These are phyloP conservation scores for Orchesellides sinensis DNA, from an alignment of 2,888 invertebrate genomes.

Conservation along the genomic window DNA sequence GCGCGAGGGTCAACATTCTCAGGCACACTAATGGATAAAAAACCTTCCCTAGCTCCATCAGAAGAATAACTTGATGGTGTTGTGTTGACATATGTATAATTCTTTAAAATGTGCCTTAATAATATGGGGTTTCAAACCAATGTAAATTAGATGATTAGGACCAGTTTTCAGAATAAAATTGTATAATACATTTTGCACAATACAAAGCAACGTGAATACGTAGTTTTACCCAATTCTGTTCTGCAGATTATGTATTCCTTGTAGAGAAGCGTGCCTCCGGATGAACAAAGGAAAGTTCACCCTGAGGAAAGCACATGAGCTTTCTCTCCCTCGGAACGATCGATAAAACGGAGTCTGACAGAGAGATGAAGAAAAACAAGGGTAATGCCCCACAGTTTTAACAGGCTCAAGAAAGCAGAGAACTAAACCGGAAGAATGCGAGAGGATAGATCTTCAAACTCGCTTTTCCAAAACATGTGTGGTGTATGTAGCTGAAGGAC, in stretches of 20 bases:
- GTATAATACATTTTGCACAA: background rate
- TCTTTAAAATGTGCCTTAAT: background rate
- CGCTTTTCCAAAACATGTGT: background rate
- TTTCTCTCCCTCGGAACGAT: conserved; percentile 3
- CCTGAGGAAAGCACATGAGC: background rate
- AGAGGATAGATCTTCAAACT: background rate
- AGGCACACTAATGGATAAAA: background rate
- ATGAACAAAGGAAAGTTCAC: background rate
- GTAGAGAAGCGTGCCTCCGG: no score
- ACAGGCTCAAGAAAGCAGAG: no score
- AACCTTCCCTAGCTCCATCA: background rate
- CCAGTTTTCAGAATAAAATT: background rate
- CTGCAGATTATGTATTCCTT: no score
- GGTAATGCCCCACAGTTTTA: no score
- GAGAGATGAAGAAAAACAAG: conserved; percentile 16
- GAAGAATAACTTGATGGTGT: background rate
- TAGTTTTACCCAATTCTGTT: background rate
- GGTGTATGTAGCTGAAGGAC: no score
- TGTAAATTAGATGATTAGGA: background rate
- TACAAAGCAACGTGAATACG: background rate
- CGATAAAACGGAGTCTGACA: conserved; percentile 63
- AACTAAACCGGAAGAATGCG: background rate
- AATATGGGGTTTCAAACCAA: background rate
- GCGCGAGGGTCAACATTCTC: background rate
- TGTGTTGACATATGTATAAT: no score